Evolutionary conservation across 2,888 invertebrate species (phyloP), one percentile per base, ranked within the genome.

Genomic region (Phaonia tiefii): DNA sequence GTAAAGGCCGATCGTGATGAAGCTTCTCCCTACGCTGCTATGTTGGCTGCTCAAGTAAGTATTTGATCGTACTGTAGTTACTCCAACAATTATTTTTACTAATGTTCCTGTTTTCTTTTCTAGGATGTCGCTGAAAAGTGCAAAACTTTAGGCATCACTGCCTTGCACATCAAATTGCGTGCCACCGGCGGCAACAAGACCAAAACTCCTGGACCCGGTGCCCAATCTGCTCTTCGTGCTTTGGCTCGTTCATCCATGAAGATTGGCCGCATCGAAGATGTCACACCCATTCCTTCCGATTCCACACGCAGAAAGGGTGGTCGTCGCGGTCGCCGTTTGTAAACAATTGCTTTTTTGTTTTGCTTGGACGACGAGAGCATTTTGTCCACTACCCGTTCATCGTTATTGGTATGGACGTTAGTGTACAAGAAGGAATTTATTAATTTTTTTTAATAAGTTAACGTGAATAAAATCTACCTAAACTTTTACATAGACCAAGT

Each of bases 1-100:
- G 99, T 99, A 60, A 99, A 99, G 92, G 99, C 99, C 87, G 99
- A 99, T 93, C 95, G 99, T 93, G 99, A 99, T 92, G 99, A 99
- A 92, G 98, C 99, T 84, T 99, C 99, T 60, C 99, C 99, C 63
- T 99, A 99, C 91, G 99, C 99, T 88, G 99, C 99, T 94, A 99
- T 99, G 99, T 98, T 99, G 92, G 99, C 99, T 87, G 99, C 99
- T 85, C 99, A 99, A 93, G 96, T 96, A 92, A 89, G 86, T 83
- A 5, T n/a, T 39, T 31, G 31, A 31, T 31, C 31, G 3, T 31
- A 3, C 31, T 8, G n/a, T n/a, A n/a, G n/a, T n/a, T n/a, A n/a
- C n/a, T n/a, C n/a, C n/a, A n/a, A n/a, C n/a, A n/a, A n/a, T n/a
- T n/a, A n/a, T n/a, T n/a, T n/a, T n/a, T n/a, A n/a, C n/a, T n/a